A percentile compares a stretch with the other conserved stretches of the same genome.
These are phyloP conservation scores for Noctilio leporinus DNA, from an alignment of 2,113 vertebrate species.

Conservation along the genomic window DNA sequence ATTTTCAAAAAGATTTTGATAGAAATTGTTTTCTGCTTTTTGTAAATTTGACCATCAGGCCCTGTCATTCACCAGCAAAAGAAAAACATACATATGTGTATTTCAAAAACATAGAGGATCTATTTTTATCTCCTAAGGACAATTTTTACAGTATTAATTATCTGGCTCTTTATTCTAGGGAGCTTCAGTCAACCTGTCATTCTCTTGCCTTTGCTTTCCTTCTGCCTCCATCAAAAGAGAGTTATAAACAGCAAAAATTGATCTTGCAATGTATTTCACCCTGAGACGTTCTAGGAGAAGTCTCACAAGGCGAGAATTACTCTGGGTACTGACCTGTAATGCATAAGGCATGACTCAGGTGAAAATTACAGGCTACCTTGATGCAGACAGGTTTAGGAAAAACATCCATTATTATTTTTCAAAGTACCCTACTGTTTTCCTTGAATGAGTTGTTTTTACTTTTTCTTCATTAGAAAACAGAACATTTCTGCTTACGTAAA, in stretches of 20 bases:
- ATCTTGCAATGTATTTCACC: conserved; percentile 49
- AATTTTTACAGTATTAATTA: neutral
- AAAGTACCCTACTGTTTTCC: neutral
- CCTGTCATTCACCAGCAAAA: conserved; percentile 1
- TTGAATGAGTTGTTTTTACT: neutral
- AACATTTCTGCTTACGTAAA: neutral
- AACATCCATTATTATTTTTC: neutral
- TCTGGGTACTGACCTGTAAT: neutral
- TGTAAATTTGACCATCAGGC: neutral
- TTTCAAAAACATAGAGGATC: neutral
- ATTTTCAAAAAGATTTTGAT: neutral
- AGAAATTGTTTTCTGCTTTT: neutral
- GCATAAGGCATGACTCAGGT: neutral
- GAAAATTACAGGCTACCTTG: conserved; percentile 22
- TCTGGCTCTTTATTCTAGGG: neutral
- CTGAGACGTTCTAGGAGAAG: neutral
- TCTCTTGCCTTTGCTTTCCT: neutral
- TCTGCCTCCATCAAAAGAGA: neutral
- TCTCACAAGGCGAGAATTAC: neutral
- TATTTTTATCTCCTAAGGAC: conserved; percentile 22
- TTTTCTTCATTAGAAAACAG: conserved; percentile 19
- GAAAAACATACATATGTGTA: neutral
- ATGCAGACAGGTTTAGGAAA: neutral
- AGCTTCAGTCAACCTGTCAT: neutral
- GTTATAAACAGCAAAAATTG: conserved; percentile 16